Conservation (phyloP, 2,113 vertebrate species). For the Tinamus guttatus region DNA sequence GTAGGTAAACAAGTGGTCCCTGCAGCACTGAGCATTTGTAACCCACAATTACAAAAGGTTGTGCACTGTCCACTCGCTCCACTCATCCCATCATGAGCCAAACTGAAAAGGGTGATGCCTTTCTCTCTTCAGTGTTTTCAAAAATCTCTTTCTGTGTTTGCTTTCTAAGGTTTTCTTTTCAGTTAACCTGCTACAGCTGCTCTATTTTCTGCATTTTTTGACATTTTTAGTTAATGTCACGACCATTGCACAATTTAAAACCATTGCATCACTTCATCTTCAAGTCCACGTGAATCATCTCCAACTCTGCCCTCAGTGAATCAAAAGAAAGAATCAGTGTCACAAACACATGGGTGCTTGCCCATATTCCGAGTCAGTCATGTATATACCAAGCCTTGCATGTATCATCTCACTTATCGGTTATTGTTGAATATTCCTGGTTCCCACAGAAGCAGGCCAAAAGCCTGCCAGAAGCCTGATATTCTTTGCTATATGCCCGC, state of each 20-base stretch:
- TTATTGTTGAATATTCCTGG: background rate
- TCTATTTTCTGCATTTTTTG: background rate
- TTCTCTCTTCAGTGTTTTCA: background rate
- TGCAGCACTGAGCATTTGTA: background rate
- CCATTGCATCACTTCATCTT: background rate
- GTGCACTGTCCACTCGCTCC: background rate
- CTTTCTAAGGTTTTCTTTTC: background rate
- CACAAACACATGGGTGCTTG: background rate
- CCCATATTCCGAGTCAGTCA: background rate
- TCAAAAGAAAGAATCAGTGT: background rate
- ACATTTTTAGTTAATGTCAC: background rate
- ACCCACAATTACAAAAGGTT: background rate
- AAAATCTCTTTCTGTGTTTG: background rate
- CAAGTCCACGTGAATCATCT: background rate
- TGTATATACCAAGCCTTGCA: accelerated
- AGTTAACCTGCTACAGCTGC: background rate
- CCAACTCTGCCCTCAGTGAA: background rate
- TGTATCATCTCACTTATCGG: too few relatives aligned
- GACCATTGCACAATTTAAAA: background rate
- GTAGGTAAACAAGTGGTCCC: background rate
- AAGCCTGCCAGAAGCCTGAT: background rate
- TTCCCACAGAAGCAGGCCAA: background rate
- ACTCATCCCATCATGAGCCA: background rate
- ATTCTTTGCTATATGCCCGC: background rate
- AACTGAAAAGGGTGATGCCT: background rate